Evolutionary conservation across 2,888 invertebrate species (phyloP).

Genomic region (Harmothoe impar): DNA sequence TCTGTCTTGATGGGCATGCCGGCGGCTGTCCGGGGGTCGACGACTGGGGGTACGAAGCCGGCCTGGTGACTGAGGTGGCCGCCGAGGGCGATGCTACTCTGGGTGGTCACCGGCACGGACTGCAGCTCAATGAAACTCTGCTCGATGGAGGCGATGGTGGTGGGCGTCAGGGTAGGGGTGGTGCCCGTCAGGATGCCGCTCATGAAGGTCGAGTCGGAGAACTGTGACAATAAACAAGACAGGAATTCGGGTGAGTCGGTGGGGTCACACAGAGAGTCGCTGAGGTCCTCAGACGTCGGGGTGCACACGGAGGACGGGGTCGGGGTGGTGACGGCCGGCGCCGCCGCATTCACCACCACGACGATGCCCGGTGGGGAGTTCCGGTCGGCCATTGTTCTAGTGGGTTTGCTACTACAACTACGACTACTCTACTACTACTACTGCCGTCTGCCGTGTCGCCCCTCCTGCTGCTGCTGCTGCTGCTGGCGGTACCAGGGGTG

Average conservation of each 20-base stretch:
- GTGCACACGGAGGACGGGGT: background rate
- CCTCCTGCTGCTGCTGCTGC: constrained; percentile 33
- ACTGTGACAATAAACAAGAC: constrained; percentile 44
- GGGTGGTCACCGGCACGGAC: constrained; percentile 85
- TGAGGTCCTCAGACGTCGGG: background rate
- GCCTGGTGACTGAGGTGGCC: constrained; percentile 86
- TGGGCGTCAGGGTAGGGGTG: constrained; percentile 96
- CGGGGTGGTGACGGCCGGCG: background rate
- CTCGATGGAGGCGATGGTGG: constrained; percentile 94
- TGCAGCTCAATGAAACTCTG: constrained; percentile 95
- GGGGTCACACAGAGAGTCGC: constrained; percentile 19
- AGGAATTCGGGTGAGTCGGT: constrained; percentile 52
- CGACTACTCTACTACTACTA: background rate
- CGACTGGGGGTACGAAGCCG: constrained; percentile 93
- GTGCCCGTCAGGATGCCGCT: constrained; percentile 94
- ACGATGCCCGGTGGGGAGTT: background rate
- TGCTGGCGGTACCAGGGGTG: constrained; percentile 32
- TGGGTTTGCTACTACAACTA: background rate
- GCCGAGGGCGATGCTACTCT: background rate
- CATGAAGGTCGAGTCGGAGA: constrained; percentile 62
- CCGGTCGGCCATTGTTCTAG: constrained; percentile 36
- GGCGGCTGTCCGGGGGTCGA: constrained; percentile 69
- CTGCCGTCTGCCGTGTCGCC: background rate
- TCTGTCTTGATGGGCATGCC: constrained; percentile 55
- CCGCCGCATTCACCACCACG: background rate